Percentiles rank a stretch among this genome's conserved stretches.
These are phyloP conservation scores for Cebuella pygmaea DNA, from an alignment of 2,797 vertebrate species.

Conservation along the genomic window DNA sequence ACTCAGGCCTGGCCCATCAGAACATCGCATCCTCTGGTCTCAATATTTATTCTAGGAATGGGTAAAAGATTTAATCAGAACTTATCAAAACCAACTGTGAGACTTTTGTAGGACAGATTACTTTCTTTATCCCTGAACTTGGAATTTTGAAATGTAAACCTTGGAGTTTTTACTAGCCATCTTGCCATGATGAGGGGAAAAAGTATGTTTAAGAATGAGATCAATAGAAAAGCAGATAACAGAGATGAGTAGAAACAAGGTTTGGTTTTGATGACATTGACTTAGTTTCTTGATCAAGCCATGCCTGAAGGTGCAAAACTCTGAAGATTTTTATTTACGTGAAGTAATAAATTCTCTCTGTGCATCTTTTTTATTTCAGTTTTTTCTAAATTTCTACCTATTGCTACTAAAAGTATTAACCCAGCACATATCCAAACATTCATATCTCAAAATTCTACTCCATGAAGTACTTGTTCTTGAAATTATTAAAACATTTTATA, in stretches of 20 bases:
- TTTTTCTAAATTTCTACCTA: background rate
- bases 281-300: background rate
- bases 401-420: conserved; percentile 14
- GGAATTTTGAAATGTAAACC: background rate
- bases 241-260: background rate
- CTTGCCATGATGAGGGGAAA: background rate
- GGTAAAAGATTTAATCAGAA: background rate
- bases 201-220: background rate
- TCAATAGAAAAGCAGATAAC: background rate
- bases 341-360: background rate
- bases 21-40: background rate
- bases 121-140: background rate
- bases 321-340: background rate
- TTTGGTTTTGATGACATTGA: background rate
- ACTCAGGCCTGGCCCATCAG: background rate
- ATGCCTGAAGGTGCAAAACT: background rate
- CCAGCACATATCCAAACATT: background rate
- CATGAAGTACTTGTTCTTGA: background rate
- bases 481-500: background rate
- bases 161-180: background rate
- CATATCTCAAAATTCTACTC: background rate
- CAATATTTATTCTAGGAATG: background rate
- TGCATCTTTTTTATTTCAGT: background rate
- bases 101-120: background rate
- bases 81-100: background rate